A percentile compares a stretch with the other conserved stretches of the same genome.
Conservation (phyloP, 1,140 invertebrate genomes). For the Ceratosolen solmsi region DNA sequence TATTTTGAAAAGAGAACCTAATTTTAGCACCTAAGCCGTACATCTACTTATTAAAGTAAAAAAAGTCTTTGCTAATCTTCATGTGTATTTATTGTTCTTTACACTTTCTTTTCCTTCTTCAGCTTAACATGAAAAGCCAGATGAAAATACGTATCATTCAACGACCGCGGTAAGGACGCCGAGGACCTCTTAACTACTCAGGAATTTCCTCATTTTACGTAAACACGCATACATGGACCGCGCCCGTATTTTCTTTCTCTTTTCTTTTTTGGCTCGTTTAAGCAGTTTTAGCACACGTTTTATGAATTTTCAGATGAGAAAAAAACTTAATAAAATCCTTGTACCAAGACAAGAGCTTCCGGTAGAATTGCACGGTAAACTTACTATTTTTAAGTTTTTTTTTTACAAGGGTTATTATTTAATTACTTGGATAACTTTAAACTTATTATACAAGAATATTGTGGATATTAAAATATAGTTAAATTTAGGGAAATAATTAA, state of each 20-base stretch:
- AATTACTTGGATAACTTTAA: not conserved
- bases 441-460: not conserved
- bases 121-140: not conserved
- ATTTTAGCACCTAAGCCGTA: too few relatives aligned
- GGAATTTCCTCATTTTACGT: not conserved
- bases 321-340: not conserved
- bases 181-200: slow-evolving; percentile 30
- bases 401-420: not conserved
- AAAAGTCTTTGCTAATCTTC: too few relatives aligned
- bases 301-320: not conserved
- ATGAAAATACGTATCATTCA: not conserved
- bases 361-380: not conserved
- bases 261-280: not conserved
- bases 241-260: not conserved
- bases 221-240: not conserved
- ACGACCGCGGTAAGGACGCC: not conserved
- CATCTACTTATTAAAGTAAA: too few relatives aligned
- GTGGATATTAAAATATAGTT: too few relatives aligned
- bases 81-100: too few relatives aligned
- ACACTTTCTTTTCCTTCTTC: not conserved
- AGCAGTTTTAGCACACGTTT: not conserved
- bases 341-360: not conserved
- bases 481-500: too few relatives aligned
- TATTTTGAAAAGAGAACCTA: too few relatives aligned
- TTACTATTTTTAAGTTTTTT: not conserved